A percentile compares a stretch with the other conserved stretches of the same genome.
Evolutionary conservation across 2,797 vertebrate genomes (phyloP).

Genomic region (Loris lydekkerianus): DNA sequence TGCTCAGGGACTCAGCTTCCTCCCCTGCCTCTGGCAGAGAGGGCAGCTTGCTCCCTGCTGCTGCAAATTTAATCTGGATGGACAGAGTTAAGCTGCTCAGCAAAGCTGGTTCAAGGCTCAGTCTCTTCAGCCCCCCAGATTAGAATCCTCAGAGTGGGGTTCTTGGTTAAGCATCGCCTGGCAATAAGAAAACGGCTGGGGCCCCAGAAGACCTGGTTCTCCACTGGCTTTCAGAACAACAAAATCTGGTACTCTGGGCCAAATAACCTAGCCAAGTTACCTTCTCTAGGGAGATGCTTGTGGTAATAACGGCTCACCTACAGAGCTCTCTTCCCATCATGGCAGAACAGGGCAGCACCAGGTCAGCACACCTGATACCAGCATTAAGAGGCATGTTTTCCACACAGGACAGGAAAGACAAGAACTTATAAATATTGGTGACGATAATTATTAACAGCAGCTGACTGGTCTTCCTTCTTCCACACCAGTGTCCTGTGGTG

Average conservation of each 20-base stretch:
- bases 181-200: not conserved
- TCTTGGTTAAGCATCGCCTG: not conserved
- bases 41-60: not conserved
- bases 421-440: not conserved
- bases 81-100: not conserved
- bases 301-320: not conserved
- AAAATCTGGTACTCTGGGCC: not conserved
- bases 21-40: not conserved
- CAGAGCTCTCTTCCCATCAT: not conserved
- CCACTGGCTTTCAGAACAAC: not conserved
- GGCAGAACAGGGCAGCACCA: not conserved
- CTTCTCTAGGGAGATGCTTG: not conserved
- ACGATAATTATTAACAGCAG: not conserved
- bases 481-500: accelerated
- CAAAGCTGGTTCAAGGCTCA: not conserved
- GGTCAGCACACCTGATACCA: not conserved
- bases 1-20: not conserved
- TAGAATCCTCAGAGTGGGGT: not conserved
- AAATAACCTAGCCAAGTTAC: not conserved
- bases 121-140: not conserved
- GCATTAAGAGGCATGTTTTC: not conserved
- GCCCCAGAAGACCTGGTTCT: not conserved
- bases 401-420: not conserved
- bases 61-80: not conserved
- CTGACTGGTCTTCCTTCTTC: not conserved